Evolutionary conservation across 1,140 invertebrate genomes (phyloP).

Genomic region (Drosophila lowei): DNA sequence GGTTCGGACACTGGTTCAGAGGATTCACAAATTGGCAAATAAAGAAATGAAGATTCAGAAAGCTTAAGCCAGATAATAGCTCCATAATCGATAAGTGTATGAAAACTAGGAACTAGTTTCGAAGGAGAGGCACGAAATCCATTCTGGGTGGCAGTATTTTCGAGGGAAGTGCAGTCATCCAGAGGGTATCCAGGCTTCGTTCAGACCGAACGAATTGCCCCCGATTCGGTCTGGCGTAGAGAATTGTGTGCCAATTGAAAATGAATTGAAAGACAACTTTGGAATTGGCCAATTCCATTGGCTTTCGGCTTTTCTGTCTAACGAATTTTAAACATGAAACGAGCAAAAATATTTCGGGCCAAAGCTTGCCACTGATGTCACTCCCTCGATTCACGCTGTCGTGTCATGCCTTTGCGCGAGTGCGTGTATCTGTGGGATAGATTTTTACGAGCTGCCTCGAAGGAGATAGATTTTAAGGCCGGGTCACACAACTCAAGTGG

Average conservation of each 20-base stretch:
- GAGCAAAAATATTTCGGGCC: conserved; percentile 15
- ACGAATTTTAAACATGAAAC: conserved; percentile 24
- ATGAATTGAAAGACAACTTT: conserved; percentile 65
- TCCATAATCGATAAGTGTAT: no score
- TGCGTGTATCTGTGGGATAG: conserved; percentile 15
- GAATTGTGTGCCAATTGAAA: conserved; percentile 66
- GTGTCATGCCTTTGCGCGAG: background rate
- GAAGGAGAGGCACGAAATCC: no score
- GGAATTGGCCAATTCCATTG: conserved; percentile 42
- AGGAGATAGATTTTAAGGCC: conserved; percentile 6
- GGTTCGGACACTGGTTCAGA: background rate
- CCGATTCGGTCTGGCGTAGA: conserved; percentile 4
- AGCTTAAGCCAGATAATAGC: no score
- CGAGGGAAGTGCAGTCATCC: no score
- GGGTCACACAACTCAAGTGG: conserved; percentile 49
- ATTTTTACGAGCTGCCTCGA: conserved; percentile 45
- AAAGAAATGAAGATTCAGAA: no score
- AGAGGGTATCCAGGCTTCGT: conserved; percentile 8
- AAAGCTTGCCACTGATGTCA: conserved; percentile 64
- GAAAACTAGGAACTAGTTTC: no score
- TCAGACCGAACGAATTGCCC: no score
- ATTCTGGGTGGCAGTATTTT: no score
- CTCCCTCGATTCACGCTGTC: conserved; percentile 12
- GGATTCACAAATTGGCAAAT: no score
- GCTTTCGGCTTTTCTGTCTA: conserved; percentile 31